Base-by-base conservation (phyloP, 2,888 invertebrate species). In the Yponomeuta evonymella region DNA sequence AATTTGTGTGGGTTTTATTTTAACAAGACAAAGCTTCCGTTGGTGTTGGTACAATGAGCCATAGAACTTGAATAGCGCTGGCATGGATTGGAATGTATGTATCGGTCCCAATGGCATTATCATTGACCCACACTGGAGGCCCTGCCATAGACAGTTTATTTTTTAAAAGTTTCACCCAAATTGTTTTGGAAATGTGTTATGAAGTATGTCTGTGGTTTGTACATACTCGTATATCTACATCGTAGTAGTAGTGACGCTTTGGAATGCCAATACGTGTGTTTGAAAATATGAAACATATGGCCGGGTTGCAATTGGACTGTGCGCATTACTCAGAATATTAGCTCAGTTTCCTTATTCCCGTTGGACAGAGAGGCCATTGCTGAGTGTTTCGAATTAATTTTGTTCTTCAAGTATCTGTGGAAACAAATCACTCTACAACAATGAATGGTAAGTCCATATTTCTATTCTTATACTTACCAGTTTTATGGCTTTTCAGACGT, bases 221-320 rank as follows among this genome's bases (percentile, higher is more conserved):
- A 58, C 15, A 58, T 58, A 58, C 23, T 23, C 23, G 23, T 23
- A 23, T 9, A 12, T 12, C 12, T 58, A 12, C 51, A 58, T 58
- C 15, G 51, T 15, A 9, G 51, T 51, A 15, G 51, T 15, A 23
- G 33, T 33, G 33, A 30, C 29, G 30, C 76, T 67, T 11, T 33
- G 48, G 74, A 74, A 75, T 79, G 81, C 82, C 80, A 82, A 82
- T 83, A 79, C 81, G 66, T 70, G 71, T 63, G 43, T 72, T 72
- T 79, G 23, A 23, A 23, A 23, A 81, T 82, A 86, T 79, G 81
- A 87, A 89, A 87, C 89, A 88, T 87, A 88, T 88, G 89, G 84
- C 85, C 78, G 78, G 79, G 79, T 64, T 43, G 65, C 10, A 63
- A 23, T 30, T 30, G 65, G 30, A 64, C 68, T 48, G 76, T 74